phyloP scores from a whole-genome alignment of 2,113 vertebrate genomes.

The Drymodes brunneopygia region DNA sequence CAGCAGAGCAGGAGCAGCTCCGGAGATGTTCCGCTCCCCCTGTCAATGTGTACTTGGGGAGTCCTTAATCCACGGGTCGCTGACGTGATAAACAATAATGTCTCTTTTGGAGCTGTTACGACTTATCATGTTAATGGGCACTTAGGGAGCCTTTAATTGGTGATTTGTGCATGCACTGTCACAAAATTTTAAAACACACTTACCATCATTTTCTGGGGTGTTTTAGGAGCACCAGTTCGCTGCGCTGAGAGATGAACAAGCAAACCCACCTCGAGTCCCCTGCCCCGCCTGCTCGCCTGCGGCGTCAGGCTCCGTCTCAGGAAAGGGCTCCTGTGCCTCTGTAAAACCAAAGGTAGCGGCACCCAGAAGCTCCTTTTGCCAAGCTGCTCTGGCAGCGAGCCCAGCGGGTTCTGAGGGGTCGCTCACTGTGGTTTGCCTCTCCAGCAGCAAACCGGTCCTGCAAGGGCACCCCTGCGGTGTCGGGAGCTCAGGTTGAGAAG shows the following conservation, averaged over 20 bases:
- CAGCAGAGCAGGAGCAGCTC: not conserved
- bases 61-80: slow-evolving; percentile 63
- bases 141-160: slow-evolving; percentile 68
- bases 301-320: fast-evolving
- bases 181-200: slow-evolving; percentile 68
- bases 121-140: slow-evolving; percentile 64
- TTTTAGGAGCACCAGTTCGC: slow-evolving; percentile 35
- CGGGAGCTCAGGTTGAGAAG: fast-evolving
- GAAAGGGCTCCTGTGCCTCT: not conserved
- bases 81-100: slow-evolving; percentile 66
- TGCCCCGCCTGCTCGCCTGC: not conserved
- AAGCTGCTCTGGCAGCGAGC: fast-evolving
- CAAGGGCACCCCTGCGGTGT: fast-evolving
- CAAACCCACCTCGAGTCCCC: not conserved
- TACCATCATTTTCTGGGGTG: slow-evolving; percentile 54
- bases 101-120: slow-evolving; percentile 63
- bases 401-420: fast-evolving
- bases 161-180: slow-evolving; percentile 68
- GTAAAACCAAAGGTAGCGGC: not conserved
- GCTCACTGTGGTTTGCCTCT: fast-evolving
- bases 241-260: not conserved
- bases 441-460: not conserved
- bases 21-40: not conserved
- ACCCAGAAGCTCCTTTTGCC: not conserved
- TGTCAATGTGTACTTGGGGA: slow-evolving; percentile 61